These are phyloP conservation scores for Brachionus calyciflorus DNA, from an alignment of 1,140 invertebrate species.

Conservation along the genomic window DNA sequence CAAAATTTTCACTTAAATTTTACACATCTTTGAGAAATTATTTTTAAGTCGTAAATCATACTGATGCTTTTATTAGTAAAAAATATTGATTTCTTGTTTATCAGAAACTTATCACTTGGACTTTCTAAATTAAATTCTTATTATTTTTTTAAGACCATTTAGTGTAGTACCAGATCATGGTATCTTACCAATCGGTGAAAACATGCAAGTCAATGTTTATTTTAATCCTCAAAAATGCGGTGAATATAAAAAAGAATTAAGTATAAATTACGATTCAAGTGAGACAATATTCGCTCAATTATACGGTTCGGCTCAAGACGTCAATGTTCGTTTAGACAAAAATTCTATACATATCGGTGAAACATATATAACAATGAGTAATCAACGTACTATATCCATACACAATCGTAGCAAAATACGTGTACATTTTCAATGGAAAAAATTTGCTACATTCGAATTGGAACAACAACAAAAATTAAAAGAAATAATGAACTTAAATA, in stretches of 20 bases:
- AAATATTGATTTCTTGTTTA: no score
- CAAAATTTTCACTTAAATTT: no score
- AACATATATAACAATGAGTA: constrained; percentile 61
- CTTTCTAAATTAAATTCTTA: no score
- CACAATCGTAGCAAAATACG: constrained; percentile 58
- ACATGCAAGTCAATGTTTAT: constrained; percentile 59
- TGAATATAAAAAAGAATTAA: constrained; percentile 54
- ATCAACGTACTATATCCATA: constrained; percentile 57
- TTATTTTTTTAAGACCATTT: constrained; percentile 58
- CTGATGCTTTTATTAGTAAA: no score
- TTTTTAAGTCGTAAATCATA: no score
- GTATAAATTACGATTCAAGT: constrained; percentile 58
- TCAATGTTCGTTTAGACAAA: constrained; percentile 59
- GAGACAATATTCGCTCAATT: constrained; percentile 56
- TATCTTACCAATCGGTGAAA: constrained; percentile 56
- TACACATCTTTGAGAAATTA: no score
- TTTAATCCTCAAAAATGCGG: constrained; percentile 57
- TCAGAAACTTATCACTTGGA: no score
- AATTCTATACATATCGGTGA: constrained; percentile 59
- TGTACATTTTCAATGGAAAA: constrained; percentile 59
- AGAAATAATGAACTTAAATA: neutral
- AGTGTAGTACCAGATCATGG: constrained; percentile 57
- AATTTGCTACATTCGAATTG: constrained; percentile 57
- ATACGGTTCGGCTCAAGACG: constrained; percentile 58
- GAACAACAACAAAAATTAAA: constrained; percentile 51